Conservation (phyloP, 2,888 invertebrate species). For the Eristalis intricaria region DNA sequence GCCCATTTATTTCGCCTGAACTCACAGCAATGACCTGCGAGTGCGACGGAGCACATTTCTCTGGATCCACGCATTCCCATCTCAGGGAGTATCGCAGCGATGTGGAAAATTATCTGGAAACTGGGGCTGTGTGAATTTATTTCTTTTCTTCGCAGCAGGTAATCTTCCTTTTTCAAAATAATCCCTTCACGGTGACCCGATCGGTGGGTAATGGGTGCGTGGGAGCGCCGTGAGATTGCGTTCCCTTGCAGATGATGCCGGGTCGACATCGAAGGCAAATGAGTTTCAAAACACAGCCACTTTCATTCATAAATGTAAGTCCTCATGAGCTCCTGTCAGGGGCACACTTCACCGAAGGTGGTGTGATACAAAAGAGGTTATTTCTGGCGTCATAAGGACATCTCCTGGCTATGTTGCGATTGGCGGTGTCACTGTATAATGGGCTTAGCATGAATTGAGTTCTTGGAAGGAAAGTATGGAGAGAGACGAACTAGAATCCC, state of each 20-base stretch:
- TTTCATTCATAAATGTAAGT: background rate
- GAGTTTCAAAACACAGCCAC: background rate
- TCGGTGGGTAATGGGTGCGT: background rate
- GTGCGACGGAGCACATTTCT: background rate
- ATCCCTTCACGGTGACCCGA: background rate
- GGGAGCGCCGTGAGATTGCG: background rate
- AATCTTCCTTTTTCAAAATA: background rate
- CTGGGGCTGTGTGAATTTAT: background rate
- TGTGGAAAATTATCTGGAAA: background rate
- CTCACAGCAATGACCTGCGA: background rate
- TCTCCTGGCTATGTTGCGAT: background rate
- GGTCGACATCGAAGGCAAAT: background rate
- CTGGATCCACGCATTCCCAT: background rate
- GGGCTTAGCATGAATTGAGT: background rate
- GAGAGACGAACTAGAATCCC: background rate
- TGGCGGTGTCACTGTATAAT: background rate
- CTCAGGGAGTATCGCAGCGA: background rate
- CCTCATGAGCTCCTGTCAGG: background rate
- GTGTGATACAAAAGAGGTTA: background rate
- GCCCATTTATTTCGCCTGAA: background rate
- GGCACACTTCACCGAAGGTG: background rate
- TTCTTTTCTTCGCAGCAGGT: background rate
- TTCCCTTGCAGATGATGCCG: background rate
- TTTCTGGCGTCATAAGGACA: background rate
- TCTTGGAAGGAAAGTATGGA: background rate